These are phyloP conservation scores for Rhinella marina DNA, from an alignment of 2,797 vertebrate species.

Conservation along the genomic window DNA sequence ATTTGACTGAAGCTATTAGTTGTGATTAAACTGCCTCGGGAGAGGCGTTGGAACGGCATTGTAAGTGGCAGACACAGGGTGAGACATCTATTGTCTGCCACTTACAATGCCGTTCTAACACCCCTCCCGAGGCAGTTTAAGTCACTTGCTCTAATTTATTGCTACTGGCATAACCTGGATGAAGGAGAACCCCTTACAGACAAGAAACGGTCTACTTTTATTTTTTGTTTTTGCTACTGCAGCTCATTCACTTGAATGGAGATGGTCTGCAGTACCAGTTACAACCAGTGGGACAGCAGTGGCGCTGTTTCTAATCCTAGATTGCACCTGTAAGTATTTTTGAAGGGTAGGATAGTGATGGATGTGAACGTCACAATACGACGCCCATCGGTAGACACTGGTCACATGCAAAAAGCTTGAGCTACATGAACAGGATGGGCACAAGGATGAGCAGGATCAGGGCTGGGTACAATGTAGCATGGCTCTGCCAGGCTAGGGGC, in stretches of 20 bases:
- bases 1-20: too few species aligned
- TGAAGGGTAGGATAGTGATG: not conserved
- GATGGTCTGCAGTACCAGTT: not conserved
- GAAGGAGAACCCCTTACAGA: too few species aligned
- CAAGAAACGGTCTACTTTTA: not conserved
- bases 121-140: too few species aligned
- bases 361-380: not conserved
- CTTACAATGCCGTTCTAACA: too few species aligned
- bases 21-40: too few species aligned
- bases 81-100: too few species aligned
- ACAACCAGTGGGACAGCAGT: not conserved
- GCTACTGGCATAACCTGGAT: too few species aligned
- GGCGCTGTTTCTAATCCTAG: not conserved
- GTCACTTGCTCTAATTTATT: too few species aligned
- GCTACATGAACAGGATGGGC: not conserved
- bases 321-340: not conserved
- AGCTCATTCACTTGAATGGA: not conserved
- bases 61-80: too few species aligned
- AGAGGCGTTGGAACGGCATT: too few species aligned
- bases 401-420: constrained; percentile 42
- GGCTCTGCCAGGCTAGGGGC: not conserved
- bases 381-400: not conserved
- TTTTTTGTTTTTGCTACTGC: not conserved
- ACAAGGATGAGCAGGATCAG: not conserved
- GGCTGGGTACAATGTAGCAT: not conserved